These are phyloP conservation scores for Drosophila punjabiensis DNA, from an alignment of 1,140 invertebrate species.

Conservation along the genomic window DNA sequence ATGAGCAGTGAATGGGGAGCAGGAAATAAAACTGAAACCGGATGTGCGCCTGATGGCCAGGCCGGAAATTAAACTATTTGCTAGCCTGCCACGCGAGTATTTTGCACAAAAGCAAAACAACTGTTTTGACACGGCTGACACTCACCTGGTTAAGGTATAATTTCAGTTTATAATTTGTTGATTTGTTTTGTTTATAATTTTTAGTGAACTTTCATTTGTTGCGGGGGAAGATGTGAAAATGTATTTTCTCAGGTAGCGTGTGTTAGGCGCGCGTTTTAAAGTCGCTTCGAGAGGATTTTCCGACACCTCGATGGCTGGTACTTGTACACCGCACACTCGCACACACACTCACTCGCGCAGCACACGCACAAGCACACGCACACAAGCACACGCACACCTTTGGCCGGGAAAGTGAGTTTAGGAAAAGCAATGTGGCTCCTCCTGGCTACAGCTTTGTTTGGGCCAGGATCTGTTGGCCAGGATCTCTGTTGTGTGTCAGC, in stretches of 20 bases:
- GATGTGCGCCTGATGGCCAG: slow-evolving; percentile 66
- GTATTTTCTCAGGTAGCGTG: slow-evolving; percentile 33
- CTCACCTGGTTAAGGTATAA: slow-evolving; percentile 29
- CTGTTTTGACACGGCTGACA: slow-evolving; percentile 17
- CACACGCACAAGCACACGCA: slow-evolving; percentile 5
- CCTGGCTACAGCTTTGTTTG: slow-evolving; percentile 22
- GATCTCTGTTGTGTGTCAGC: slow-evolving; percentile 46
- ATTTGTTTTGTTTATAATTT: not conserved
- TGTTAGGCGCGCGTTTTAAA: slow-evolving; percentile 22
- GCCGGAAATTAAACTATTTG: slow-evolving; percentile 83
- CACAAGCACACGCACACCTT: slow-evolving; percentile 34
- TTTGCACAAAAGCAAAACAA: slow-evolving; percentile 21
- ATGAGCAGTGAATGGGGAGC: slow-evolving; percentile 19
- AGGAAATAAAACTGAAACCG: slow-evolving; percentile 82
- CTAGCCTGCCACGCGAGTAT: slow-evolving; percentile 52
- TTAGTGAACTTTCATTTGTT: not conserved
- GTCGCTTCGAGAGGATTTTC: slow-evolving; percentile 12
- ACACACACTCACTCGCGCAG: slow-evolving; percentile 28
- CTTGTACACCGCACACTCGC: slow-evolving; percentile 1
- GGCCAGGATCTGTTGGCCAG: slow-evolving; percentile 4
- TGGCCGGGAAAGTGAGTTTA: slow-evolving; percentile 50
- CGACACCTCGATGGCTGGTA: slow-evolving; percentile 37
- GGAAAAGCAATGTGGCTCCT: slow-evolving; percentile 21
- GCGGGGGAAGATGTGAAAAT: not conserved
- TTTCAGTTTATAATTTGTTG: not conserved